Conservation (phyloP, 2,113 vertebrate genomes). For the Carettochelys insculpta region DNA sequence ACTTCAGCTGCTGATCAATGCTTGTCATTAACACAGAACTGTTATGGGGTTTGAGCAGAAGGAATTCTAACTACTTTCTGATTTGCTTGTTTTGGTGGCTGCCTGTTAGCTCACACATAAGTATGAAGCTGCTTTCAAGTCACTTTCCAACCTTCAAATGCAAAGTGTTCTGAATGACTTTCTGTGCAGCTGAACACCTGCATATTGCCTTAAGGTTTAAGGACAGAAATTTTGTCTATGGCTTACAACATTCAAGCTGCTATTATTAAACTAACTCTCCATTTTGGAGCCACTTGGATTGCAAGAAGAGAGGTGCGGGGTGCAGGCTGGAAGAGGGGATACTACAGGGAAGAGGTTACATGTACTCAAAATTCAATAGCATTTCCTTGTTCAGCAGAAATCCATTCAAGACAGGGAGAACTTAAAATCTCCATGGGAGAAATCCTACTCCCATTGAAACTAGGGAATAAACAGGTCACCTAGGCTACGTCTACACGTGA, state of each 20-base stretch:
- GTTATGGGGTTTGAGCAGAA: neutral
- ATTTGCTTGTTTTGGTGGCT: neutral
- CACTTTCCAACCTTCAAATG: fast-evolving
- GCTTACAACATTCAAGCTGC: neutral
- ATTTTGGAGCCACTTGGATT: neutral
- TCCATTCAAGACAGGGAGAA: neutral
- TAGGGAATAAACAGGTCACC: neutral
- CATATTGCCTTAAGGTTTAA: neutral
- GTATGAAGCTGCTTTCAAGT: neutral
- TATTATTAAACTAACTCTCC: neutral
- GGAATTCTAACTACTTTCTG: neutral
- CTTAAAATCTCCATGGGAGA: neutral
- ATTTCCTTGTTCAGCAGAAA: neutral
- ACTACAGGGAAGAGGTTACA: neutral
- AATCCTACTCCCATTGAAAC: neutral
- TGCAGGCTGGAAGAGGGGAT: too few relatives aligned
- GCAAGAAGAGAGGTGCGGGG: neutral
- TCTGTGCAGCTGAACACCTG: neutral
- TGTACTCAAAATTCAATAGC: neutral
- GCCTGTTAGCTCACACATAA: neutral
- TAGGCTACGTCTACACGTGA: too few relatives aligned
- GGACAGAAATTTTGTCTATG: neutral
- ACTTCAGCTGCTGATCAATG: neutral
- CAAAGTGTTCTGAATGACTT: neutral
- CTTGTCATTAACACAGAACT: neutral